Evolutionary conservation across 2,888 invertebrate species (phyloP), one percentile per base, ranked within the genome.

Genomic region (Cerastis rubricosa): DNA sequence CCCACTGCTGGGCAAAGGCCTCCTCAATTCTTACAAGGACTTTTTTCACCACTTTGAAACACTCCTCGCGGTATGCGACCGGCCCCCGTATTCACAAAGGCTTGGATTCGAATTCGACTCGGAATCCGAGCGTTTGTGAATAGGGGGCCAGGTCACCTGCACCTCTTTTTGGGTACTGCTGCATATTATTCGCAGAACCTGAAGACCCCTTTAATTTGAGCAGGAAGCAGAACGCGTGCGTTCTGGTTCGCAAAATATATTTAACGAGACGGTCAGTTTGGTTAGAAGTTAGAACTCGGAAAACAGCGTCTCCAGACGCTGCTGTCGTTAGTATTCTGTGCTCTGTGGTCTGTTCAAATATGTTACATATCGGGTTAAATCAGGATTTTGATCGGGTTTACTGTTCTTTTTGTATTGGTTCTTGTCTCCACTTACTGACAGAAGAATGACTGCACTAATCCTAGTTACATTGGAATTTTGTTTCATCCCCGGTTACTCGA

Each of bases 291-390:
- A 2, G 2, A 29, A n/a, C n/a, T n/a, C n/a, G n/a, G n/a, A 12
- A 57, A 22, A 0, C 11, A 9, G 19, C 4, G 8, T 59, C 8
- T 59, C 19, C 9, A 35, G 6, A 29, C 9, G 3, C 35, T 61
- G 61, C 22, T 9, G 7, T 61, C 9, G 19, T 11, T n/a, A 54
- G 5, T 54, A 22, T 19, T 61, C 61, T 17, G 1, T 11, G 61
- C 61, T 61, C 61, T 61, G 19, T 61, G 61, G 61, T 61, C 17
- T 81, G 35, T 49, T n/a, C 22, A 65, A 25, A 57, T 81, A 51
- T 76, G 14, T 25, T 22, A n/a, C 35, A 12, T 25, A 54, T 63
- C 9, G 22, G 45, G 22, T 66, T 51, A 22, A n/a, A 47, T 22
- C 14, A 1, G 25, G 45, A 25, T 81, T 43, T 29, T 45, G 35